Percentiles rank a stretch among this genome's conserved stretches.
phyloP scores from a whole-genome alignment of 2,113 vertebrate genomes.

The Mola mola region DNA sequence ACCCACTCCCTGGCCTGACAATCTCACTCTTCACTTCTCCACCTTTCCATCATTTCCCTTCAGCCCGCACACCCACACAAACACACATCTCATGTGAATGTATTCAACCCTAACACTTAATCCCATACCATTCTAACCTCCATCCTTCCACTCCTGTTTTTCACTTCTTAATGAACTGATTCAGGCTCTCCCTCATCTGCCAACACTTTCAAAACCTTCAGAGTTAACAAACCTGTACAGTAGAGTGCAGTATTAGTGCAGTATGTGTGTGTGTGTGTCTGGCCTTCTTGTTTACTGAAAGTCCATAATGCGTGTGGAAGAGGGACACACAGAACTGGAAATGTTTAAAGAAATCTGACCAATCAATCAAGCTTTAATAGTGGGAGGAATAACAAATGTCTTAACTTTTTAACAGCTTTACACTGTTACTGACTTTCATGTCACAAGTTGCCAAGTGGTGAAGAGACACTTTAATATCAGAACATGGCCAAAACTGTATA shows the following conservation, averaged over 20 bases:
- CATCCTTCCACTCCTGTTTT: slow-evolving; percentile 4
- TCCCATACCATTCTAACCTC: not conserved
- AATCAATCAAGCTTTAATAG: too few species aligned
- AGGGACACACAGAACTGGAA: too few species aligned
- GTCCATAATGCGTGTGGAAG: not conserved
- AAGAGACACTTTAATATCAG: too few species aligned
- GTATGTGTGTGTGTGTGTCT: slow-evolving; percentile 5
- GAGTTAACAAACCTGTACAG: slow-evolving; percentile 67
- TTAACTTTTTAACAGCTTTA: too few species aligned
- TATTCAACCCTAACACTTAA: slow-evolving; percentile 30
- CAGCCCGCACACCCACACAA: not conserved
- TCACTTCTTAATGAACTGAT: slow-evolving; percentile 24
- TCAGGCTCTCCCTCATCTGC: slow-evolving; percentile 16
- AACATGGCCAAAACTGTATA: too few species aligned
- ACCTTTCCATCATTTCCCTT: slow-evolving; percentile 44
- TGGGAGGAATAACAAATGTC: too few species aligned
- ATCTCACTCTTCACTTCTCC: slow-evolving; percentile 44
- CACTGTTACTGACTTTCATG: too few species aligned
- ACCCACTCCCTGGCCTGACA: slow-evolving; percentile 34
- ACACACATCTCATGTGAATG: too few species aligned
- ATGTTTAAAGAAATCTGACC: too few species aligned
- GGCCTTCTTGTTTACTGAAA: slow-evolving; percentile 8
- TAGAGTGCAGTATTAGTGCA: slow-evolving; percentile 11
- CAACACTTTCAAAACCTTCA: slow-evolving; percentile 64
- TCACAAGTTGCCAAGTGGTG: too few species aligned